Conservation (phyloP, 2,113 vertebrate genomes). For the Toxotes jaculatrix region DNA sequence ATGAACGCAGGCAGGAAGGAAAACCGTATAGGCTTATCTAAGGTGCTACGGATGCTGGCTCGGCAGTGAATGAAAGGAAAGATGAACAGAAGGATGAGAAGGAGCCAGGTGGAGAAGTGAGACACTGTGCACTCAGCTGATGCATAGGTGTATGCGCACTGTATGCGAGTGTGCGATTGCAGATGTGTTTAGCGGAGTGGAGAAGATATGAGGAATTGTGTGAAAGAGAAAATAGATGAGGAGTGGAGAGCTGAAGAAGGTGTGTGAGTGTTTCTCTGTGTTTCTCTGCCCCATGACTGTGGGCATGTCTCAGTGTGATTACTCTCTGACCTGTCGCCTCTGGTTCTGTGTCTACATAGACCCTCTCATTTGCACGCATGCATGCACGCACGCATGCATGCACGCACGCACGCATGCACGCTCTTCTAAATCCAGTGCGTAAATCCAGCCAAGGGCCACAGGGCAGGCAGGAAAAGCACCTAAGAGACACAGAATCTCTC, state of each 20-base stretch:
- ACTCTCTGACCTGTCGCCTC: constrained; percentile 68
- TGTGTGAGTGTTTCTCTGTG: constrained; percentile 27
- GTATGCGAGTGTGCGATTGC: constrained; percentile 30
- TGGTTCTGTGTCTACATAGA: constrained; percentile 53
- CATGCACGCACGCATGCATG: constrained; percentile 4
- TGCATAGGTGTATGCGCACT: constrained; percentile 29
- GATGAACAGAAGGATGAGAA: constrained; percentile 61
- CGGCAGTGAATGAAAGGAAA: constrained; percentile 46
- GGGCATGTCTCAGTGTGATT: constrained; percentile 61
- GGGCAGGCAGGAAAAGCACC: constrained; percentile 69
- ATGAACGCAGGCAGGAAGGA: constrained; percentile 58
- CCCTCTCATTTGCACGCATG: constrained; percentile 46
- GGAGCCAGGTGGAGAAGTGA: constrained; percentile 64
- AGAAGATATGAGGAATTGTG: constrained; percentile 28
- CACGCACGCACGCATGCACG: constrained; percentile 27
- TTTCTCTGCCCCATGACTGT: constrained; percentile 47
- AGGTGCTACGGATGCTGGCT: constrained; percentile 45
- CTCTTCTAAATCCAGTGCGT: constrained; percentile 66
- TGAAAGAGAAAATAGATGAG: constrained; percentile 37
- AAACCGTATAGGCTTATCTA: constrained; percentile 65
- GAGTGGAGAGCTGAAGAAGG: constrained; percentile 42
- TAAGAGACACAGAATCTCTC: constrained; percentile 65
- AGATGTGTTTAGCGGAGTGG: constrained; percentile 52
- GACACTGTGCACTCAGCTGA: constrained; percentile 44
- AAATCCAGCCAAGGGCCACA: constrained; percentile 72